Evolutionary conservation across 2,888 invertebrate genomes (phyloP).

Genomic region (Leptinotarsa haldemani): DNA sequence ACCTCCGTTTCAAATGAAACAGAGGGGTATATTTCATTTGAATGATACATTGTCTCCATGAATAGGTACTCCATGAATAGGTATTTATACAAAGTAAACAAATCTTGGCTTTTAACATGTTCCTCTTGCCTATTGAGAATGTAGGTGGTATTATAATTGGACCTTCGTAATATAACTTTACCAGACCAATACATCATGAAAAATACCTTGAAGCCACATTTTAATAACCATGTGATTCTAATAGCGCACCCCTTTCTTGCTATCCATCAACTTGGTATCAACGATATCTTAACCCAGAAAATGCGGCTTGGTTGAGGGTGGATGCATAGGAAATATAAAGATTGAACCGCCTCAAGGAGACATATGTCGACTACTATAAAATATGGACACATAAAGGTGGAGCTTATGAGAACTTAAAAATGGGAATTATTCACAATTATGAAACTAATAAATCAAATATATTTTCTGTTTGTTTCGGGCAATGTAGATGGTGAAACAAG

Average conservation of each 20-base stretch:
- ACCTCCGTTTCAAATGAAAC: too few species aligned
- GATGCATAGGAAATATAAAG: constrained; percentile 30
- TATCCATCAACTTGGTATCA: constrained; percentile 40
- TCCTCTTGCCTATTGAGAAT: neutral
- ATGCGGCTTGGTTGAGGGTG: constrained; percentile 10
- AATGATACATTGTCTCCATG: neutral
- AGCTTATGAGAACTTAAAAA: constrained; percentile 32
- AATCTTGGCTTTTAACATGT: constrained; percentile 20
- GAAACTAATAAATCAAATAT: constrained; percentile 26
- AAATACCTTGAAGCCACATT: constrained; percentile 35
- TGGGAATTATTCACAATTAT: constrained; percentile 33
- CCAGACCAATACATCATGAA: constrained; percentile 34
- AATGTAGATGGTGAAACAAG: neutral
- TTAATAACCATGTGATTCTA: constrained; percentile 41
- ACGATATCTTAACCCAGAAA: constrained; percentile 32
- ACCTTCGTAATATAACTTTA: constrained; percentile 13
- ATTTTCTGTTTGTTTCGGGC: constrained; percentile 7
- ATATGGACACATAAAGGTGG: constrained; percentile 59
- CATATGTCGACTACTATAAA: constrained; percentile 52
- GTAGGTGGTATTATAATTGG: constrained; percentile 41
- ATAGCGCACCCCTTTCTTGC: constrained; percentile 34
- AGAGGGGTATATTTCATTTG: neutral
- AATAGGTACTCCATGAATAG: neutral
- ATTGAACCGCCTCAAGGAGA: constrained; percentile 44
- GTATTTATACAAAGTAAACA: constrained; percentile 10